phyloP scores from a whole-genome alignment of 2,888 invertebrate species.

The Schizotus pectinicornis region DNA sequence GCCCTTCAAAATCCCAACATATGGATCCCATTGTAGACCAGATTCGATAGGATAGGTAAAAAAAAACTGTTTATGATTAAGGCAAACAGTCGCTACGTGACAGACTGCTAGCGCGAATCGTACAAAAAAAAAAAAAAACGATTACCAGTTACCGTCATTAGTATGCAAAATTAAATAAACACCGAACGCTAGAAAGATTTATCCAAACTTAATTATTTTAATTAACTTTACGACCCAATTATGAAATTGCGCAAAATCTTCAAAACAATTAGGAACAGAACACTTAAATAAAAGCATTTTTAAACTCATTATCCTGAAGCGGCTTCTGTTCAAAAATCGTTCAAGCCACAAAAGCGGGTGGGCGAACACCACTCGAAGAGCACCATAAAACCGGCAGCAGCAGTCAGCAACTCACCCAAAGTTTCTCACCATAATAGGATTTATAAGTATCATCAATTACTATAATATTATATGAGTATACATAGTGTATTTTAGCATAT shows the following conservation, averaged over 20 bases:
- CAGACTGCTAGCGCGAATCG: constrained; percentile 16
- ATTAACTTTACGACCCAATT: constrained; percentile 1
- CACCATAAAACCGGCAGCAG: too few species aligned
- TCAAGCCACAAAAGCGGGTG: too few species aligned
- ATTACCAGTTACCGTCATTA: constrained; percentile 11
- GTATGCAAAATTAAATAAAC: constrained; percentile 10
- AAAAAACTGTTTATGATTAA: constrained; percentile 4
- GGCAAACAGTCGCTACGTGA: constrained; percentile 1
- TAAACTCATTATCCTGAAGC: background rate
- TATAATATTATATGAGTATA: too few species aligned
- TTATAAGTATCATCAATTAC: too few species aligned
- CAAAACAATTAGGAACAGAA: constrained; percentile 2
- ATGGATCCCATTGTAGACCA: too few species aligned
- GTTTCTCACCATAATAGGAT: too few species aligned
- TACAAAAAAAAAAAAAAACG: constrained; percentile 7
- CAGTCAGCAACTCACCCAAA: too few species aligned
- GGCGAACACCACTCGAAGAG: too few species aligned
- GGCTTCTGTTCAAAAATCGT: too few species aligned
- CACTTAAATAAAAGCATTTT: background rate
- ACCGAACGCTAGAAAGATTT: constrained; percentile 4
- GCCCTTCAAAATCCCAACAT: too few species aligned
- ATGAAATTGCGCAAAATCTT: constrained; percentile 3
- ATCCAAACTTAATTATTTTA: background rate
- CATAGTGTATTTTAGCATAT: too few species aligned
- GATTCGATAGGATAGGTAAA: too few species aligned